phyloP scores from a whole-genome alignment of 1,140 invertebrate genomes.

The Zophobas morio region DNA sequence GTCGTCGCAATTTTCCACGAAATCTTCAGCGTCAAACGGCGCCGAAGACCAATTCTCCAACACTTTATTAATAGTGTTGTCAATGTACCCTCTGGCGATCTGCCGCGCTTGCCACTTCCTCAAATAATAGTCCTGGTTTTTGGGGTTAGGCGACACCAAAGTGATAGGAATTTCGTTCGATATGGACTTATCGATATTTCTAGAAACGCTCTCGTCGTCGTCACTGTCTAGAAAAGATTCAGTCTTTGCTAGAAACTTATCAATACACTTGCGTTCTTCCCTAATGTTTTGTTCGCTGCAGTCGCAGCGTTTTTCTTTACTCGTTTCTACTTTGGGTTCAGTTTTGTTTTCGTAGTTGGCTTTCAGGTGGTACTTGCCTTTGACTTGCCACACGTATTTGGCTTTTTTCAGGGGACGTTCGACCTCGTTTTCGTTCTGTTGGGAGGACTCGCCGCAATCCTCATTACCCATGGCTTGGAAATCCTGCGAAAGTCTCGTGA shows the following conservation, averaged over 20 bases:
- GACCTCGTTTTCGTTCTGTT: slow-evolving; percentile 50
- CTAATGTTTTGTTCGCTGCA: neutral
- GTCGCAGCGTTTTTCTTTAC: slow-evolving; percentile 19
- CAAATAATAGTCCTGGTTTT: slow-evolving; percentile 71
- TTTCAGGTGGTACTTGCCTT: slow-evolving; percentile 74
- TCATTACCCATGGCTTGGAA: slow-evolving; percentile 43
- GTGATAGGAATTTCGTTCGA: slow-evolving; percentile 62
- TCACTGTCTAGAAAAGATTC: slow-evolving; percentile 59
- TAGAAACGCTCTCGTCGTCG: slow-evolving; percentile 52
- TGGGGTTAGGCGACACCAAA: slow-evolving; percentile 57
- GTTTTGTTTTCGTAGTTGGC: slow-evolving; percentile 54
- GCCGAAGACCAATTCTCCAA: slow-evolving; percentile 75
- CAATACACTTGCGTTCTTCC: slow-evolving; percentile 50
- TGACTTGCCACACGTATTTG: slow-evolving; percentile 76
- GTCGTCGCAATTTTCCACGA: slow-evolving; percentile 71
- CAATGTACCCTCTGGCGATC: slow-evolving; percentile 78
- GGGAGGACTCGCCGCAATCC: slow-evolving; percentile 35
- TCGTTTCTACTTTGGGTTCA: neutral
- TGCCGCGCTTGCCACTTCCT: slow-evolving; percentile 79
- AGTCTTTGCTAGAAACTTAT: slow-evolving; percentile 60
- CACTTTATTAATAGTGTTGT: slow-evolving; percentile 81
- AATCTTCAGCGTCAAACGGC: slow-evolving; percentile 70
- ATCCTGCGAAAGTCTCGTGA: too few relatives aligned
- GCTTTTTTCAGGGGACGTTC: slow-evolving; percentile 75
- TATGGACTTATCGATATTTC: slow-evolving; percentile 57